Percentiles rank a stretch among this genome's conserved stretches.
phyloP scores from a whole-genome alignment of 2,797 vertebrate species.

The Cossypha caffra region DNA sequence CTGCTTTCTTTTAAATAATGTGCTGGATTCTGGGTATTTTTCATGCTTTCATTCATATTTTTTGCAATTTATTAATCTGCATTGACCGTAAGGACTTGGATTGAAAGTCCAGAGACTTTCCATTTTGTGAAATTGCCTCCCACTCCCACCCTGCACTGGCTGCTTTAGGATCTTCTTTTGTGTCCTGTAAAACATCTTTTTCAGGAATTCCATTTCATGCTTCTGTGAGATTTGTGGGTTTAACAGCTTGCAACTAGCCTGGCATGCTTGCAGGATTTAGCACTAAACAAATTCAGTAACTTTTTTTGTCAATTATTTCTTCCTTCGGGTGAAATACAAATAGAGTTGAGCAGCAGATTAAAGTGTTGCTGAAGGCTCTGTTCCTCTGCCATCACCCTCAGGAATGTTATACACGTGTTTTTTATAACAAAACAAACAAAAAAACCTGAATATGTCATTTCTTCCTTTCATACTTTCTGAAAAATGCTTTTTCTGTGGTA shows the following conservation, averaged over 20 bases:
- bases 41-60: neutral
- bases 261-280: neutral
- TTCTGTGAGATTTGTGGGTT: neutral
- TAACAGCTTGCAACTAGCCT: neutral
- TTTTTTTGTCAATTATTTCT: neutral
- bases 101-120: neutral
- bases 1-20: neutral
- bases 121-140: neutral
- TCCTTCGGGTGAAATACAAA: neutral
- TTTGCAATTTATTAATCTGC: neutral
- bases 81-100: neutral
- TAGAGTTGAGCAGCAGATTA: neutral
- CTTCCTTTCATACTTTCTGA: neutral
- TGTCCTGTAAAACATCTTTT: neutral
- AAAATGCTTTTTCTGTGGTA: neutral
- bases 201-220: neutral
- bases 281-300: neutral
- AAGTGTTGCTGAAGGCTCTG: neutral
- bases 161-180: neutral
- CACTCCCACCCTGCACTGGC: neutral
- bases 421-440: neutral
- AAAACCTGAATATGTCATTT: neutral
- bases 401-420: neutral
- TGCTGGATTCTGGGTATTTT: neutral
- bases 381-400: neutral